Evolutionary conservation across 2,113 vertebrate species (phyloP), one percentile per base, ranked within the genome.

Genomic region (Burhinus oedicnemus): DNA sequence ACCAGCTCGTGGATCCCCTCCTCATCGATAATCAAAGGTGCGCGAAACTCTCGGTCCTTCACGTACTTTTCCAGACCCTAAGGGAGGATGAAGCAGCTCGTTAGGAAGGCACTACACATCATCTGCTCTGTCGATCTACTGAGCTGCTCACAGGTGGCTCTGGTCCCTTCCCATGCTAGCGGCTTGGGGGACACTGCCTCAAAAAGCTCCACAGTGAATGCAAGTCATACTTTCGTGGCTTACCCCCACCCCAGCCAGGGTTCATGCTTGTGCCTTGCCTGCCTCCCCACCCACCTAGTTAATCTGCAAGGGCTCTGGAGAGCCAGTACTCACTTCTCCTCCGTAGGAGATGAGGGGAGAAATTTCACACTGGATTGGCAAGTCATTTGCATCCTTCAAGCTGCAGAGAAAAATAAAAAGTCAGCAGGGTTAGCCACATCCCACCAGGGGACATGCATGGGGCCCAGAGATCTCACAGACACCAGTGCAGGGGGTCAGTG

Each of bases 311-410:
- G 58, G 11, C 61, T 58, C 62, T 20, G 34, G 13, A 66, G 40
- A 82, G 52, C 29, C 61, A 30, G 8, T 72, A 97, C 98, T 98
- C 98, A 99, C 99, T 98, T 99, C 99, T 97, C 99, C 99, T 66
- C 99, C 98, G 0, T 99, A 99, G 68, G 99, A 99, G 71, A 99
- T 87, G 11, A 99, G 98, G 15, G 99, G 99, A 47, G 99, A 99
- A 96, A 99, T 99, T 97, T 99, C 99, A 97, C 99, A 99, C 96
- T 99, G 99, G 97, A 99, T 99, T 34, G 99, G 99, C 87, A 98
- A 96, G 93, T 99, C 99, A 1, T 98, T 99, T 90, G 99, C 99
- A 45, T 99, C 99, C 97, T 99, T 99, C 97, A 99, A 96, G 90
- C 99, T 99, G 62, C 44, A 80, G 60, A 81, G 82, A 75, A 60